Base-by-base conservation (phyloP, 2,888 invertebrate genomes). In the Drosophila paracracens region DNA sequence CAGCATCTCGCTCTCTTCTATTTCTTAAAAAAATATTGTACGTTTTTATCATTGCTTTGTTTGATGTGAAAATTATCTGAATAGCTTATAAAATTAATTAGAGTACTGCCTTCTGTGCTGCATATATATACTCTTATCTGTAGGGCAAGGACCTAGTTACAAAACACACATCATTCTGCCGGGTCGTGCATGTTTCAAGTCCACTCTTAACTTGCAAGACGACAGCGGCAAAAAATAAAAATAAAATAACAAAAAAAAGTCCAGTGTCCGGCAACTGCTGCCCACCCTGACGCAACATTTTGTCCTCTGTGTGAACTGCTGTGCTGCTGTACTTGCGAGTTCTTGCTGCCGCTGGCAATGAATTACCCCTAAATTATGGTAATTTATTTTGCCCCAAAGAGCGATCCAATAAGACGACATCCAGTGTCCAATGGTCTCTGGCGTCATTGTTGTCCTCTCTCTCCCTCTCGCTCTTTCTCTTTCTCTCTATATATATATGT, bases 361-460 rank as follows among this genome's bases (percentile, higher is more conserved):
- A 88, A 86, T 89, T 89, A 86, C 88, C 89, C 88, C 89, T 89
- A 86, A 86, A 89, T 86, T 86, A 89, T 86, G 86, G 86, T 86
- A 86, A 86, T 86, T 89, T 86, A 86, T 86, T 89, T 86, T 82
- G 74, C 82, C 86, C 90, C 81, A 88, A 86, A 86, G 88, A 89
- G 74, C 90, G 81, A 86, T 89, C 76, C 82, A 78, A 70, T 73
- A 87, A 77, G 88, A 81, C 71, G 79, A 76, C 85, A 76, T 68
- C 77, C 66, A 69, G 54, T 77, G 76, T 74, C 71, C 81, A 67
- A 63, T 73, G 70, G 67, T 70, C 71, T 62, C 21, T 72, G 74
- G 68, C 81, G 67, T 75, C 80, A 78, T 70, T 79, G 66, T 67
- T 70, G 67, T 79, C 68, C 54, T 36, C 4, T 27, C 27, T 2